Percentiles rank a stretch among this genome's conserved stretches.
These are phyloP conservation scores for Oxystoma pomonae DNA, from an alignment of 2,888 invertebrate species.

Conservation along the genomic window DNA sequence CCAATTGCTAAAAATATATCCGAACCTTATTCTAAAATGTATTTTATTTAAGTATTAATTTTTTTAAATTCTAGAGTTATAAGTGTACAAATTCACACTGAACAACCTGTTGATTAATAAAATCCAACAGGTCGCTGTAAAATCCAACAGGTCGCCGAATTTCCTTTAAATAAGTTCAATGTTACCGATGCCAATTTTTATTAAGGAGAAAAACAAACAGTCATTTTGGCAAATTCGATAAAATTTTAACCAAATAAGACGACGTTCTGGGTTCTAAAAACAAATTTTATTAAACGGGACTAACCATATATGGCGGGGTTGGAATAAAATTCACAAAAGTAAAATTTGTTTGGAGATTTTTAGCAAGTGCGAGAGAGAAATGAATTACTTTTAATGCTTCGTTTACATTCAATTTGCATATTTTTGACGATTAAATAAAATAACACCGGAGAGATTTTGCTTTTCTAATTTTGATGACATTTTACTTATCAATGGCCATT, in stretches of 20 bases:
- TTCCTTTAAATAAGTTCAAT: constrained; percentile 11
- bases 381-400: not conserved
- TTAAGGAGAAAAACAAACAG: not conserved
- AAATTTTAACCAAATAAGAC: no score
- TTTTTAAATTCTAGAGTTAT: not conserved
- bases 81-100: constrained; percentile 7
- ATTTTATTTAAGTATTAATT: not conserved
- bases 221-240: no score
- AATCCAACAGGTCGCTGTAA: constrained; percentile 37
- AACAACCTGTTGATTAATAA: constrained; percentile 40
- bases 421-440: no score
- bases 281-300: no score
- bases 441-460: no score
- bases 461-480: no score
- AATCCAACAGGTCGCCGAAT: constrained; percentile 35
- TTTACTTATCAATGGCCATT: no score
- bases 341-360: no score
- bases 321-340: no score
- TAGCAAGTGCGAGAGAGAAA: not conserved
- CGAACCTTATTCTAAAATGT: not conserved
- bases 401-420: no score
- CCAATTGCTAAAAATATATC: constrained; percentile 19
- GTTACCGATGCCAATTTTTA: constrained; percentile 7
- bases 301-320: no score
- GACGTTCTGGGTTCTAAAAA: no score